Evolutionary conservation across 2,797 vertebrate genomes (phyloP), one percentile per base, ranked within the genome.

Genomic region (Helicolenus hilgendorfi): DNA sequence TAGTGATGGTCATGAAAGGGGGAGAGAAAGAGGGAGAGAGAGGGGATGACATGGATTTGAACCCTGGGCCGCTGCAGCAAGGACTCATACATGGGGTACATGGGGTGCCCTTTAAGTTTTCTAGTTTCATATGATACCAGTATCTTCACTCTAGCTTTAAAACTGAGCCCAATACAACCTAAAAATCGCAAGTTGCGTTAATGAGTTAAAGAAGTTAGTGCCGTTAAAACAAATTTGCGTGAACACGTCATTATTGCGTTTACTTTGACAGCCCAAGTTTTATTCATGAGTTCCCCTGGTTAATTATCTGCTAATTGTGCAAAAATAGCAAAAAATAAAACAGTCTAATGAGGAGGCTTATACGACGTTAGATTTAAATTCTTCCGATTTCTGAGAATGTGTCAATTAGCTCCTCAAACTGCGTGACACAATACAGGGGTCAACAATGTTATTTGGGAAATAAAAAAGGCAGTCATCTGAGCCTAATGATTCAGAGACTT

Each of bases 401-500:
- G 65, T 85, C 11, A 6, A 89, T 87, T 81, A 35, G 31, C 35
- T 75, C 35, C 59, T 70, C 60, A 77, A 85, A 49, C 55, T 72
- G 55, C 62, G 33, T 68, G 22, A 14, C 55, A 64, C 75, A 88
- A 84, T 62, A 64, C 2, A 56, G 22, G 74, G 72, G 87, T 90
- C 87, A 92, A 77, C 69, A 71, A n/a, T 72, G 87, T 79, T 85
- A 84, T 89, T 81, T 87, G 72, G 64, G 49, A 92, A 91, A 89
- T 70, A 92, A 72, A 31, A 89, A 77, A 91, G 55, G 88, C 92
- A 94, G 85, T 86, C 87, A 92, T 92, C 88, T 85, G 83, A 91
- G 84, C 55, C 81, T 87, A 92, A 94, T 92, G 92, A 95, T 86
- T 95, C 87, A 84, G 90, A 95, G 93, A 89, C 89, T 85, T 93